Base-by-base conservation (phyloP, 2,797 vertebrate genomes). In the Emydoidea blandingii region DNA sequence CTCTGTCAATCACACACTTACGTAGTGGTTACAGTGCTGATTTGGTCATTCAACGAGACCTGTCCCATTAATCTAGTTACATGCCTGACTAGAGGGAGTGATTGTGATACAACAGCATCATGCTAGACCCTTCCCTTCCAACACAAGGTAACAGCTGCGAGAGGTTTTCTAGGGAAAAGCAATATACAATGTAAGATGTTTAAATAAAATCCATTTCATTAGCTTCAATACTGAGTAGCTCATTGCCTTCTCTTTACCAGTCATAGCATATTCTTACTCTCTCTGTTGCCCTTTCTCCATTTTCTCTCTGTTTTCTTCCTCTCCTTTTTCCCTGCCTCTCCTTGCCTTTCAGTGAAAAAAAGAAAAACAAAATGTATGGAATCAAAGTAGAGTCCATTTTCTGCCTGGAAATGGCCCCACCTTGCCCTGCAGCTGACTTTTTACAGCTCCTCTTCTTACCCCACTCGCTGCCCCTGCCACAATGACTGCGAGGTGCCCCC, bases 41-140 rank as follows among this genome's bases (percentile, higher is more conserved):
- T 91, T 91, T 81, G 81, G 87, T 87, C 80, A 68, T 89, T 90
- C 89, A 83, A 87, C 91, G 84, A 80, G 83, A 91, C 89, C 79
- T 74, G 59, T 57, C 84, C 89, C 23, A 44, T 80, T 91, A 52
- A 85, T 37, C 91, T 68, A 79, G 81, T 31, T 82, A 34, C 62
- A 25, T 83, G 85, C 59, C 88, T 78, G 41, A 78, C 89, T 86
- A 59, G 0, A 0, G 52, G 85, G 8, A 85, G 86, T 56, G 79
- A 85, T 23, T 14, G 16, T 76, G 25, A 44, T 76, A 44, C 44
- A 76, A 44, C 14, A 41, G 37, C 59, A 49, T 88, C 7, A 0
- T 56, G 41, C 84, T 65, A 52, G 37, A 49, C 52, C 19, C 31
- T 54, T 72, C 57, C 34, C 50, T 93, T 56, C 72, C 79, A 78